Percentiles rank a stretch among this genome's conserved stretches.
phyloP scores from a whole-genome alignment of 2,888 invertebrate species.

The Aphrophora alni region DNA sequence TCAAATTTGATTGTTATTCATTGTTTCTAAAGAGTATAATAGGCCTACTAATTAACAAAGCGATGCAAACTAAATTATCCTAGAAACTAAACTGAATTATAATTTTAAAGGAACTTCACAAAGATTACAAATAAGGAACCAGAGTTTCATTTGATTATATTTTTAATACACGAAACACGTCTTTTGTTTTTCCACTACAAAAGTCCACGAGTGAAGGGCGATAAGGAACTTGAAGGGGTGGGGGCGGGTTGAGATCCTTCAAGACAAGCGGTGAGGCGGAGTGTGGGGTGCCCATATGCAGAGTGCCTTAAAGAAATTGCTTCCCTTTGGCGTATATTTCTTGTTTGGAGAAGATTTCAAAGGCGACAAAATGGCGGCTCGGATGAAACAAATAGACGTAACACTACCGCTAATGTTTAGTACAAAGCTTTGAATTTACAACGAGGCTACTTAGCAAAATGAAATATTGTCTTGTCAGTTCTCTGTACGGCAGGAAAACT shows the following conservation, averaged over 20 bases:
- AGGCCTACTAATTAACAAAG: too few relatives aligned
- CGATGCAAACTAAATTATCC: too few relatives aligned
- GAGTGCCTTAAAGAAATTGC: slow-evolving; percentile 16
- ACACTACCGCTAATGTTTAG: background rate
- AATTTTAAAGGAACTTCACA: too few relatives aligned
- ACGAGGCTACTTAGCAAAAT: background rate
- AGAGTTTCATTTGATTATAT: background rate
- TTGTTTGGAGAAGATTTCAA: slow-evolving; percentile 24
- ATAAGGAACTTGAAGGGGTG: slow-evolving; percentile 9
- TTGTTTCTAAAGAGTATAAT: too few relatives aligned
- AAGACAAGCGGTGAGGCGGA: background rate
- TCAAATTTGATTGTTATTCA: too few relatives aligned
- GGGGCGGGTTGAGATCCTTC: background rate
- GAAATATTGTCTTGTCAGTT: background rate
- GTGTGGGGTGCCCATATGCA: slow-evolving; percentile 25
- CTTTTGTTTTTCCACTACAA: background rate
- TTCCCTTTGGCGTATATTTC: slow-evolving; percentile 27
- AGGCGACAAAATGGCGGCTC: slow-evolving; percentile 30
- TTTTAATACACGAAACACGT: background rate
- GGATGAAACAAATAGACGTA: background rate
- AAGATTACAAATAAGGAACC: too few relatives aligned
- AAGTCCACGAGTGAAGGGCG: slow-evolving; percentile 12
- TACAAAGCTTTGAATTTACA: background rate
- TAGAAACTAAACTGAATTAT: too few relatives aligned
- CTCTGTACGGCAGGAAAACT: too few relatives aligned